These are phyloP conservation scores for Onychomys arenicola DNA, from an alignment of 2,797 vertebrate genomes.

Conservation along the genomic window DNA sequence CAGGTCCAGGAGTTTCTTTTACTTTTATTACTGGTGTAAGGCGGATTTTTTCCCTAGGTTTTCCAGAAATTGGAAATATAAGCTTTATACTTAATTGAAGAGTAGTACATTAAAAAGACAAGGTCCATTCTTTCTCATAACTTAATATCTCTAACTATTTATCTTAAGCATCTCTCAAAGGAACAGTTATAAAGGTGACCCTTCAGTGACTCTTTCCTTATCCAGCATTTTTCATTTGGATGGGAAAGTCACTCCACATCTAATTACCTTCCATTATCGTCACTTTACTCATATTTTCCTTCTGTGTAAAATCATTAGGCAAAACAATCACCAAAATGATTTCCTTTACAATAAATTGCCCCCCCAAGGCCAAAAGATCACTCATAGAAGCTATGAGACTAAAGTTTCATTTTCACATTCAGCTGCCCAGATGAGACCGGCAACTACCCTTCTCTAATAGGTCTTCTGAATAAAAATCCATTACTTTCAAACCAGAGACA, in stretches of 20 bases:
- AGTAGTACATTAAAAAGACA: background rate
- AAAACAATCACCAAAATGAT: slow-evolving; percentile 10
- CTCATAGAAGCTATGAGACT: slow-evolving; percentile 8
- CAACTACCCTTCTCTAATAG: slow-evolving; percentile 37
- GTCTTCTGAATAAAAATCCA: slow-evolving; percentile 63
- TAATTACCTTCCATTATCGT: background rate
- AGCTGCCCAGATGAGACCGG: background rate
- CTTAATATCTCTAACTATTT: slow-evolving; percentile 8
- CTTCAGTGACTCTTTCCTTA: background rate
- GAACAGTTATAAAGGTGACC: background rate
- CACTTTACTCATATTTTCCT: background rate
- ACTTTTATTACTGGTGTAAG: background rate
- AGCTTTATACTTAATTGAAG: background rate
- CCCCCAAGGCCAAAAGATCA: background rate
- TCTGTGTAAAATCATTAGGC: background rate
- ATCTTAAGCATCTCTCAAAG: slow-evolving; percentile 33
- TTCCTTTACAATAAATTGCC: background rate
- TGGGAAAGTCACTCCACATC: background rate
- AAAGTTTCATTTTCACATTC: slow-evolving; percentile 60
- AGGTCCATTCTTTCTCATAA: slow-evolving; percentile 36
- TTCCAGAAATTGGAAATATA: slow-evolving; percentile 26
- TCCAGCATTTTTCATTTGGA: background rate
- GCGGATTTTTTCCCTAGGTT: background rate
- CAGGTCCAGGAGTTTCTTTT: background rate
- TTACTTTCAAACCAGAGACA: slow-evolving; percentile 59